A percentile compares a stretch with the other conserved stretches of the same genome.
phyloP scores from a whole-genome alignment of 2,113 vertebrate species.

The Peromyscus californicus region DNA sequence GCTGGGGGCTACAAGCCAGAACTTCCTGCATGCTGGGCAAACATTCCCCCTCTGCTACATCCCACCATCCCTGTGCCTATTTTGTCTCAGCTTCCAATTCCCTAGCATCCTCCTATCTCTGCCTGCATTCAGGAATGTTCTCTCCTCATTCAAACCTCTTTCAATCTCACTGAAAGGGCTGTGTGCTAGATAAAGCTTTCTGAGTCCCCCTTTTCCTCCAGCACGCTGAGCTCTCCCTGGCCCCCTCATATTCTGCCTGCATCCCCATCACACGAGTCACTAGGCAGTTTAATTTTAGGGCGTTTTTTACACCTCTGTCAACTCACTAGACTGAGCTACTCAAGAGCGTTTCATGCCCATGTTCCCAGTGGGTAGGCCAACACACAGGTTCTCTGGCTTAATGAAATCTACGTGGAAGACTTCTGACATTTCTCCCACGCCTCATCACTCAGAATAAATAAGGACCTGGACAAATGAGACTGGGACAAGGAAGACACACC shows the following conservation, averaged over 20 bases:
- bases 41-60: background rate
- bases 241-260: background rate
- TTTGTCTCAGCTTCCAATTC: background rate
- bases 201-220: background rate
- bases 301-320: background rate
- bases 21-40: background rate
- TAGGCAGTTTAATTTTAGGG: background rate
- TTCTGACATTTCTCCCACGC: background rate
- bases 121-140: background rate
- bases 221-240: background rate
- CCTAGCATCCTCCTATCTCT: background rate
- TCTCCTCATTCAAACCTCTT: background rate
- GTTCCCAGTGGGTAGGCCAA: background rate
- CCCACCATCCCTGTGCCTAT: background rate
- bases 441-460: constrained; percentile 25
- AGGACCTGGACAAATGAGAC: background rate
- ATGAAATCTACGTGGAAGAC: background rate
- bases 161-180: constrained; percentile 6
- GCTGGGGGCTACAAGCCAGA: background rate
- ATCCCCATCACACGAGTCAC: background rate
- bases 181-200: background rate
- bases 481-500: background rate
- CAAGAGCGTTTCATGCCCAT: background rate
- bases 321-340: background rate
- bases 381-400: background rate